Percentiles rank a stretch among this genome's conserved stretches.
These are phyloP conservation scores for Melozone crissalis DNA, from an alignment of 2,113 vertebrate genomes.

Conservation along the genomic window DNA sequence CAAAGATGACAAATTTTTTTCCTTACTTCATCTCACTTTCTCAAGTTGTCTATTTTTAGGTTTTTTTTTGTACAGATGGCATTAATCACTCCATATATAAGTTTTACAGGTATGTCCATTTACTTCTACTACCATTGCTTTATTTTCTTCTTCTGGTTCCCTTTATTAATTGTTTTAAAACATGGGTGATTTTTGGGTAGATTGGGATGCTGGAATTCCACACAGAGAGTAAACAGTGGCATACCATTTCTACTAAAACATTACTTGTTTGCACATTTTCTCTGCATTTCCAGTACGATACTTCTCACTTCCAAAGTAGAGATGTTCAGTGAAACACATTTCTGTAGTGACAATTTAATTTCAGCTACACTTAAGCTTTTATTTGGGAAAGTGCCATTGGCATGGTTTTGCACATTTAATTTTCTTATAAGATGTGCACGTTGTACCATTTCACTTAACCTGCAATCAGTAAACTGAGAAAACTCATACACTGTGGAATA, in stretches of 20 bases:
- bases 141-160: not conserved
- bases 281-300: not conserved
- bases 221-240: not conserved
- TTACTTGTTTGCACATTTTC: not conserved
- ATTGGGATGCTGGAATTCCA: not conserved
- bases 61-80: not conserved
- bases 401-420: not conserved
- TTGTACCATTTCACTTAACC: not conserved
- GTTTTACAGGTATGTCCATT: not conserved
- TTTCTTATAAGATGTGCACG: not conserved
- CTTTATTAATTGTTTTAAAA: not conserved
- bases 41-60: not conserved
- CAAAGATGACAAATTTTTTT: not conserved
- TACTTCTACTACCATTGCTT: not conserved
- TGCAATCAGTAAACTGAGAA: not conserved
- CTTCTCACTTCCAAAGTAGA: not conserved
- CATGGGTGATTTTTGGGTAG: not conserved
- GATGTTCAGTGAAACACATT: not conserved
- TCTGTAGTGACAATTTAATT: not conserved
- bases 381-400: not conserved
- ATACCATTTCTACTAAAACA: not conserved
- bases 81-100: not conserved
- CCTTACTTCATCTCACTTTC: not conserved
- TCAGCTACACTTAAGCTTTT: not conserved
- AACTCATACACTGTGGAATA: not conserved